Evolutionary conservation across 2,113 vertebrate genomes (phyloP).

Genomic region (Ptyas mucosa): DNA sequence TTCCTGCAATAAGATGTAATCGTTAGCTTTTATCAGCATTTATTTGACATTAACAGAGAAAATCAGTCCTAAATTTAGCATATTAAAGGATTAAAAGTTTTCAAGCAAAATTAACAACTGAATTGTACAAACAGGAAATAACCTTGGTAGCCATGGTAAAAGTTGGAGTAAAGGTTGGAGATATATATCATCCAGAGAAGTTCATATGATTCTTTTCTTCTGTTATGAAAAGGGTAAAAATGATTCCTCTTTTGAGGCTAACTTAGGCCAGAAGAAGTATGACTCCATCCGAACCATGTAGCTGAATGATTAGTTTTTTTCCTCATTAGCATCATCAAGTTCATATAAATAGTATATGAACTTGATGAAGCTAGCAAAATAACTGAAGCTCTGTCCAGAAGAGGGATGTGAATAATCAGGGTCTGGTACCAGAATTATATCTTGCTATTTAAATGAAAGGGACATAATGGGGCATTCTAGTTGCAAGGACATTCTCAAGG

Average conservation of each 20-base stretch:
- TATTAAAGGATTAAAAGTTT: neutral
- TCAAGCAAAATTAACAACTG: neutral
- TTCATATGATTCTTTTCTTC: neutral
- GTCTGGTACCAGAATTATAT: neutral
- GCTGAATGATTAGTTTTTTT: neutral
- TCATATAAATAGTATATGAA: neutral
- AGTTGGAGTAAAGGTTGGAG: neutral
- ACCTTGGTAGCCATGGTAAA: neutral
- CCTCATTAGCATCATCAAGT: neutral
- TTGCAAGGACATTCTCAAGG: too few relatives aligned
- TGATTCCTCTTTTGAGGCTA: neutral
- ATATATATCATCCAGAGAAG: neutral
- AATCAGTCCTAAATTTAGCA: neutral
- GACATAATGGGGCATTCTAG: neutral
- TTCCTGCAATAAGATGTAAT: slow-evolving; percentile 68
- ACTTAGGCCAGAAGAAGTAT: neutral
- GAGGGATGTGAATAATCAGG: too few relatives aligned
- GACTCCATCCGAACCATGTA: neutral
- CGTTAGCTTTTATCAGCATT: neutral
- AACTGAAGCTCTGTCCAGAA: neutral
- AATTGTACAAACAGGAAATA: neutral
- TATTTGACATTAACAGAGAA: neutral
- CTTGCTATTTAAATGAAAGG: neutral
- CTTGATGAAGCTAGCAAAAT: neutral
- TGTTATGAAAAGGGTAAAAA: neutral